phyloP scores from a whole-genome alignment of 2,888 invertebrate genomes.

The Dicranocentrus wangi region DNA sequence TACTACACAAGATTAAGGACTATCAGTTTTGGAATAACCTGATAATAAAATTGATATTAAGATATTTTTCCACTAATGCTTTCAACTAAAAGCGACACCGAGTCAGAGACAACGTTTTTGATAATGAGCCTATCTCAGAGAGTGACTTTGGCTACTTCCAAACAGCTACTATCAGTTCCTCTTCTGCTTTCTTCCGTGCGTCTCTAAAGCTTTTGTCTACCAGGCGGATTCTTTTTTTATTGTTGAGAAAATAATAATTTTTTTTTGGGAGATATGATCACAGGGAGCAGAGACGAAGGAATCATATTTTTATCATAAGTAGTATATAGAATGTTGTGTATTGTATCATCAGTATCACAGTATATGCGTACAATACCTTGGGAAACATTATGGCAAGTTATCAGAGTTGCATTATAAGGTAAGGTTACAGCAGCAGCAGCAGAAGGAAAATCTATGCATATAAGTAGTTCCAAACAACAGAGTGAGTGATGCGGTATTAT shows the following conservation, averaged over 20 bases:
- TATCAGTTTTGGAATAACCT: conserved; percentile 66
- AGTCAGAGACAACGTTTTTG: conserved; percentile 40
- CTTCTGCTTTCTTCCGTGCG: conserved; percentile 41
- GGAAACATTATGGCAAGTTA: background rate
- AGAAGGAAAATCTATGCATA: background rate
- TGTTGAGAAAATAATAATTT: conserved; percentile 19
- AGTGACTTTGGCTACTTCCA: conserved; percentile 60
- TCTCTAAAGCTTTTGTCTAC: background rate
- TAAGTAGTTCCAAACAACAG: background rate
- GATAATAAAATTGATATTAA: conserved; percentile 68
- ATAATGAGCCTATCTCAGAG: conserved; percentile 60
- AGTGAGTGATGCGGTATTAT: background rate
- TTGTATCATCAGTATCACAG: too few relatives aligned
- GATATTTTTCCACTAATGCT: conserved; percentile 64
- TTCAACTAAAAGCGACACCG: conserved; percentile 56
- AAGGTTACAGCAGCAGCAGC: background rate
- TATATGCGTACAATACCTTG: background rate
- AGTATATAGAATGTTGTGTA: too few relatives aligned
- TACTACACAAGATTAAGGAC: conserved; percentile 62
- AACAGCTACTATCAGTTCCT: conserved; percentile 64
- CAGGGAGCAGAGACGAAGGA: too few relatives aligned
- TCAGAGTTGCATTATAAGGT: background rate
- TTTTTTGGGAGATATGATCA: too few relatives aligned
- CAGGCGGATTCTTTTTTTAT: background rate
- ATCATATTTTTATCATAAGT: too few relatives aligned